Evolutionary conservation across 2,797 vertebrate species (phyloP), one percentile per base, ranked within the genome.

Genomic region (Artibeus jamaicensis): DNA sequence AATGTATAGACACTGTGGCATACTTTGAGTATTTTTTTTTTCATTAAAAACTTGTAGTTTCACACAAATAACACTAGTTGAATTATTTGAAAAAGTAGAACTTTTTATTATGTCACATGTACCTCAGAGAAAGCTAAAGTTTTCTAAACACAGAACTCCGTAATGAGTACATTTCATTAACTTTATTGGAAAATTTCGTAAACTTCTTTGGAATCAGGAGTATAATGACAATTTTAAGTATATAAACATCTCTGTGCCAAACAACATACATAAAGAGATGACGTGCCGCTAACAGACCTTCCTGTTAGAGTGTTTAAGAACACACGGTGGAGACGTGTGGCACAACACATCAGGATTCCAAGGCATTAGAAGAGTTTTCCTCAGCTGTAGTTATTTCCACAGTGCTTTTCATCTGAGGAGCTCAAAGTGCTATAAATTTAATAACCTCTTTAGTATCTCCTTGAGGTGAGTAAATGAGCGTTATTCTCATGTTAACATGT

Each of bases 1-100:
- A 98, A 98, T 97, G 97, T 98, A 97, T 97, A 98, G 96, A 98
- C 98, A 98, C 98, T 98, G 97, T 98, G 98, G 97, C 97, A 97
- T 98, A 98, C 96, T 98, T 98, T 95, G 97, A 98, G 97, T 98
- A 97, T 98, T 99, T 98, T 57, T 57, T 53, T 98, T 99, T 98
- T 98, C 98, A 98, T 99, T 98, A 98, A 98, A 98, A 98, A 98
- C 94, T 98, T 98, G 94, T 98, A 97, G 96, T 98, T 98, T 98
- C 98, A 98, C 97, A 98, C 96, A 98, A 97, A 96, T 50, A 83
- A 91, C 46, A 77, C 82, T 95, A 84, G 96, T 97, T 97, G 62
- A 46, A 0, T 98, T 98, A 91, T 96, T 98, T 96, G 93, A 86
- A 5, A 83, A 95, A 96, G 95, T 65, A 37, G 53, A 44, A 95